phyloP scores from a whole-genome alignment of 2,797 vertebrate genomes.

The Characodon lateralis region DNA sequence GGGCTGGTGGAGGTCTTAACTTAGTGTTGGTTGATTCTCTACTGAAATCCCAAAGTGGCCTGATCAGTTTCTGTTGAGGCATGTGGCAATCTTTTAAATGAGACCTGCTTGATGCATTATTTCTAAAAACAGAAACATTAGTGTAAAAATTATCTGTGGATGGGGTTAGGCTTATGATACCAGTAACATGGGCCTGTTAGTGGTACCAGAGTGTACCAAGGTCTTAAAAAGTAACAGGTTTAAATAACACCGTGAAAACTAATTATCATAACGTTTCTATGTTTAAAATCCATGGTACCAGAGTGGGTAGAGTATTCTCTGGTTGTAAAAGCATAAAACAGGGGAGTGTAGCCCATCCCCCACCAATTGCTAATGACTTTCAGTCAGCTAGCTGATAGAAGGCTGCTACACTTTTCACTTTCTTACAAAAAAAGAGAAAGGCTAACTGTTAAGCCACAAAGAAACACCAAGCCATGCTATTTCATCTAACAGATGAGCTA shows the following conservation, averaged over 20 bases:
- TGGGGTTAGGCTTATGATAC: neutral
- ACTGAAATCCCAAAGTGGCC: neutral
- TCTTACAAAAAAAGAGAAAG: neutral
- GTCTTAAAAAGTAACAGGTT: neutral
- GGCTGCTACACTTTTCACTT: neutral
- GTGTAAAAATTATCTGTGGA: conserved; percentile 28
- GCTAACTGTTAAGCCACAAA: neutral
- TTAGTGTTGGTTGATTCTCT: conserved; percentile 7
- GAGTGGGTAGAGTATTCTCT: neutral
- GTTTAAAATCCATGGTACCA: neutral
- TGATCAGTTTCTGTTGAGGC: conserved; percentile 24
- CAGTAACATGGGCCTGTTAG: neutral
- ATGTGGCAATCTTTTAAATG: conserved; percentile 25
- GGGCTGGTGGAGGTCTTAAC: too few relatives aligned
- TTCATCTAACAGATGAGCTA: neutral
- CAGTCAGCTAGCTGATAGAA: neutral
- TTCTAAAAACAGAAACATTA: conserved; percentile 33
- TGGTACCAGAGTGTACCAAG: neutral
- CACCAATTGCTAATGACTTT: neutral
- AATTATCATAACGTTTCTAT: neutral
- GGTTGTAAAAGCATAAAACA: neutral
- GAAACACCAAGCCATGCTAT: neutral
- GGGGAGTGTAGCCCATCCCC: neutral
- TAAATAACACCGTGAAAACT: neutral
- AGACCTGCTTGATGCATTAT: conserved; percentile 15